Conservation (phyloP, 2,113 vertebrate genomes). For the Oreochromis tanganicae region DNA sequence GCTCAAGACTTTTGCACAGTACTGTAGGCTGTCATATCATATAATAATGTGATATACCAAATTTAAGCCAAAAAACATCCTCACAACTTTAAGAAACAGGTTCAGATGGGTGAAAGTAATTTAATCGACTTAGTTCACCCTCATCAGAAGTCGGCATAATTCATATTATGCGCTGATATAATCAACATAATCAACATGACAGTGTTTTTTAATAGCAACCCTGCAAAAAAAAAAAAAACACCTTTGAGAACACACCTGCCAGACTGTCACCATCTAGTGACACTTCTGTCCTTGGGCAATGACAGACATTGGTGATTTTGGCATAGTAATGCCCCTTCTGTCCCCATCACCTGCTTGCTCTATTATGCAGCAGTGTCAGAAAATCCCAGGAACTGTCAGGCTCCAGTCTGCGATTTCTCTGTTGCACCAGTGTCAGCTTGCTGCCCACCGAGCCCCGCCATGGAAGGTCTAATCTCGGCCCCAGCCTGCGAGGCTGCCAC, state of each 20-base stretch:
- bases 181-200: background rate
- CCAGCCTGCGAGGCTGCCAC: slow-evolving; percentile 24
- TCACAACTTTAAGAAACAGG: background rate
- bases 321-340: slow-evolving; percentile 29
- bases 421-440: slow-evolving; percentile 13
- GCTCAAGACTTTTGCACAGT: background rate
- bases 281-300: slow-evolving; percentile 10
- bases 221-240: background rate
- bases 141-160: background rate
- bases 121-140: background rate
- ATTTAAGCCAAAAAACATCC: background rate
- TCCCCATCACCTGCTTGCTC: slow-evolving; percentile 38
- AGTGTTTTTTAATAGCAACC: background rate
- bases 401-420: slow-evolving; percentile 1
- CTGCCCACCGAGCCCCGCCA: slow-evolving; percentile 25
- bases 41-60: no score
- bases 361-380: slow-evolving; percentile 26
- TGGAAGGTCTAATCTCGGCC: slow-evolving; percentile 42
- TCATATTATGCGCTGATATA: background rate
- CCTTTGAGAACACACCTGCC: background rate
- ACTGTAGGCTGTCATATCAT: background rate
- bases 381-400: slow-evolving; percentile 43
- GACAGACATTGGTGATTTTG: slow-evolving; percentile 20
- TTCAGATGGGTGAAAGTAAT: background rate
- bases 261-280: background rate